Conservation (phyloP, 2,888 invertebrate species). For the Cryptus armator region DNA sequence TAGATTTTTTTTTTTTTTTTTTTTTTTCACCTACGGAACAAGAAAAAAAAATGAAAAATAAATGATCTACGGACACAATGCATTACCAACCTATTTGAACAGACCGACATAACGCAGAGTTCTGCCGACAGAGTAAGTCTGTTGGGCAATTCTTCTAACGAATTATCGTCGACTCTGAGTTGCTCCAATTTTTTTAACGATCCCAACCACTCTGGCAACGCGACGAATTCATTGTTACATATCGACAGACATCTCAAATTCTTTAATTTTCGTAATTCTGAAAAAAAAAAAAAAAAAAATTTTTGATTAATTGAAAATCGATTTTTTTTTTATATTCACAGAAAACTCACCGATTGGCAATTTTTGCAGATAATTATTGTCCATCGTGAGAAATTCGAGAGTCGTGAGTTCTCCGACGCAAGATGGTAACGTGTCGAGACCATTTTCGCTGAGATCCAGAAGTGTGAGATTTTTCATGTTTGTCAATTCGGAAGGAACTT, state of each 20-base stretch:
- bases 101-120: slow-evolving; percentile 77
- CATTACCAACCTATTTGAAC: slow-evolving; percentile 78
- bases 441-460: slow-evolving; percentile 80
- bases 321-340: neutral
- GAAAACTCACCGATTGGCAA: slow-evolving; percentile 78
- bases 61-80: slow-evolving; percentile 39
- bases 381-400: slow-evolving; percentile 75
- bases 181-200: slow-evolving; percentile 78
- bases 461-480: slow-evolving; percentile 76
- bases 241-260: slow-evolving; percentile 78
- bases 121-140: slow-evolving; percentile 77
- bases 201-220: slow-evolving; percentile 81
- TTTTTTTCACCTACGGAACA: slow-evolving; percentile 46
- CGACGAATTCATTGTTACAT: slow-evolving; percentile 77
- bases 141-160: slow-evolving; percentile 80
- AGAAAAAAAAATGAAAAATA: slow-evolving; percentile 42
- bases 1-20: neutral
- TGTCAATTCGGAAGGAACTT: slow-evolving; percentile 77
- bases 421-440: slow-evolving; percentile 73
- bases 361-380: slow-evolving; percentile 77
- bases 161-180: slow-evolving; percentile 79
- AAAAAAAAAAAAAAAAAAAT: slow-evolving; percentile 1
- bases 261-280: slow-evolving; percentile 77
- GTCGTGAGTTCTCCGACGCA: slow-evolving; percentile 75
- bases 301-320: neutral